Evolutionary conservation across 2,888 invertebrate genomes (phyloP).

Genomic region (Rotaria macrura): DNA sequence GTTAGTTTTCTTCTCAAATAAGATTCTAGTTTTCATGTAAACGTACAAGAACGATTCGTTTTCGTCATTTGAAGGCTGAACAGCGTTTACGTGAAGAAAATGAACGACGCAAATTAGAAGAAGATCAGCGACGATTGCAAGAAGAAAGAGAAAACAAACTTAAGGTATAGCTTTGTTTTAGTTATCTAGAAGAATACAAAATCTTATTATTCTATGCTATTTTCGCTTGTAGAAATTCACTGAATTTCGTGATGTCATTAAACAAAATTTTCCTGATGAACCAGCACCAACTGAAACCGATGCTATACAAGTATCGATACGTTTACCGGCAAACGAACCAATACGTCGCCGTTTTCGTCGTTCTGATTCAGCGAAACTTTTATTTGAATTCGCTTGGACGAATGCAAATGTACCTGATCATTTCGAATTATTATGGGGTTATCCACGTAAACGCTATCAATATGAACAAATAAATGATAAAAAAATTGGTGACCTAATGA

Average conservation of each 20-base stretch:
- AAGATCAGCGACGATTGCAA: not conserved
- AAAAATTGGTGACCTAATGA: not conserved
- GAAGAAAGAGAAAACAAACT: not conserved
- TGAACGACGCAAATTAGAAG: not conserved
- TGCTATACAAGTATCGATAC: not conserved
- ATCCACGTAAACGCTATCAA: conserved; percentile 4
- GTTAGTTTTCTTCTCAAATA: not conserved
- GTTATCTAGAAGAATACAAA: no score
- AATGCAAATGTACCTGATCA: not conserved
- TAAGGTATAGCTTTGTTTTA: not conserved
- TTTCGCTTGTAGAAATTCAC: not conserved
- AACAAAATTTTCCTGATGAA: not conserved
- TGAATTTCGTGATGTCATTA: not conserved
- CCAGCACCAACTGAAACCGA: not conserved
- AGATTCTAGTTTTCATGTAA: not conserved
- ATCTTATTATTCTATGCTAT: no score
- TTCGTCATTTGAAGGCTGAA: not conserved
- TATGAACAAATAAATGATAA: not conserved
- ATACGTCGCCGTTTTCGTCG: conserved; percentile 6
- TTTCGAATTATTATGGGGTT: conserved; percentile 12
- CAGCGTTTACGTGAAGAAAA: not conserved
- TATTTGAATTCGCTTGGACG: conserved; percentile 4
- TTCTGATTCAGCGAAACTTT: not conserved
- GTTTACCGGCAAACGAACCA: conserved; percentile 3
- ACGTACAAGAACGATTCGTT: not conserved